phyloP scores from a whole-genome alignment of 2,888 invertebrate genomes.

The Tenthredo amoena region DNA sequence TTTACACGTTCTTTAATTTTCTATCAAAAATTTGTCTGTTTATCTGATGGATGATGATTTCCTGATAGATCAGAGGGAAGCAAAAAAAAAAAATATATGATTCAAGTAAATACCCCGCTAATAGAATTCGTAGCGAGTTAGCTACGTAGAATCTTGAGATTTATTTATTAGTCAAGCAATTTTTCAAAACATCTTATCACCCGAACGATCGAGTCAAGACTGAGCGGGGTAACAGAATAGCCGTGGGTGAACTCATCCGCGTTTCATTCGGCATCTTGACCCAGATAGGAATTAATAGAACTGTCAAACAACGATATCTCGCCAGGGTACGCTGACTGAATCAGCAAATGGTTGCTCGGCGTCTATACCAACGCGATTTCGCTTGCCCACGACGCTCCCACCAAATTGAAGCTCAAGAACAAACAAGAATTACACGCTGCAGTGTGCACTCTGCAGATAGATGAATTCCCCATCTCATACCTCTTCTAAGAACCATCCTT shows the following conservation, averaged over 20 bases:
- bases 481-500: not conserved
- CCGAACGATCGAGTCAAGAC: conserved; percentile 23
- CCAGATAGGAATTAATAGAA: conserved; percentile 50
- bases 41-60: not conserved
- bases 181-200: conserved; percentile 29
- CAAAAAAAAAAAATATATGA: not conserved
- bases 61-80: not conserved
- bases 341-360: conserved; percentile 26
- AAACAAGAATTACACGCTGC: conserved; percentile 29
- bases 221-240: not conserved
- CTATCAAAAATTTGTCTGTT: not conserved
- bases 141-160: not conserved
- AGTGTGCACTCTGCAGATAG: not conserved
- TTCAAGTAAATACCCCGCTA: not conserved
- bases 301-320: conserved; percentile 52
- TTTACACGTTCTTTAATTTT: not conserved
- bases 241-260: conserved; percentile 10
- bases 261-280: conserved; percentile 47
- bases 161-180: not conserved
- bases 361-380: not conserved
- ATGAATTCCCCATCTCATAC: not conserved
- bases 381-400: not conserved
- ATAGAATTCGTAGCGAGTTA: not conserved
- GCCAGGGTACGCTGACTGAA: conserved; percentile 42
- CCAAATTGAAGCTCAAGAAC: conserved; percentile 22